Percentiles rank a stretch among this genome's conserved stretches.
phyloP scores from a whole-genome alignment of 2,888 invertebrate species.

The Keiferia lycopersicella region DNA sequence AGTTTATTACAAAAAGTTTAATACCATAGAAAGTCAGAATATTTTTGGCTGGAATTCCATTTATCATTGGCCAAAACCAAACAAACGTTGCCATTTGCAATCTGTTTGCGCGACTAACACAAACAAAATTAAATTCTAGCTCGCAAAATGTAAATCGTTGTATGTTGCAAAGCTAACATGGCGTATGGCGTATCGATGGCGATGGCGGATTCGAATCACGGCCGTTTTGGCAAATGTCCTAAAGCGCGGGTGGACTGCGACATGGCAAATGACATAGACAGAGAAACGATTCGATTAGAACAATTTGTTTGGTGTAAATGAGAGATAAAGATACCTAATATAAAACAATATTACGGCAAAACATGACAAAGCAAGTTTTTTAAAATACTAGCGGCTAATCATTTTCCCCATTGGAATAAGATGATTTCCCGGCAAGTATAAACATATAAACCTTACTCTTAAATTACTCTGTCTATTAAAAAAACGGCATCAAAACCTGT shows the following conservation, averaged over 20 bases:
- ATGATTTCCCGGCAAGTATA: too few species aligned
- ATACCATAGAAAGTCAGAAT: neutral
- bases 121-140: conserved; percentile 15
- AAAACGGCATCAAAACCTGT: too few species aligned
- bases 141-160: conserved; percentile 19
- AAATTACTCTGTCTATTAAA: too few species aligned
- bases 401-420: too few species aligned
- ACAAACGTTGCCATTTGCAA: neutral
- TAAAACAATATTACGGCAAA: too few species aligned
- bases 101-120: conserved; percentile 1
- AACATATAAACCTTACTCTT: too few species aligned
- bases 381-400: too few species aligned
- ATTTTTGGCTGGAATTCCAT: neutral
- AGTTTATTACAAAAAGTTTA: neutral
- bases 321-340: too few species aligned
- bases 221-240: conserved; percentile 58
- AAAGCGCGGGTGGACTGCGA: conserved; percentile 37
- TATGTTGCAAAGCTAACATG: conserved; percentile 17
- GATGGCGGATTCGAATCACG: conserved; percentile 44
- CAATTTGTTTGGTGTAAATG: too few species aligned
- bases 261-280: conserved; percentile 32
- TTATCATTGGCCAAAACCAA: neutral
- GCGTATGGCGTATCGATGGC: conserved; percentile 3
- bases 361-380: too few species aligned
- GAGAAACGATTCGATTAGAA: too few species aligned